Evolutionary conservation across 2,888 invertebrate species (phyloP).

Genomic region (Lepidocyrtoides sp.): DNA sequence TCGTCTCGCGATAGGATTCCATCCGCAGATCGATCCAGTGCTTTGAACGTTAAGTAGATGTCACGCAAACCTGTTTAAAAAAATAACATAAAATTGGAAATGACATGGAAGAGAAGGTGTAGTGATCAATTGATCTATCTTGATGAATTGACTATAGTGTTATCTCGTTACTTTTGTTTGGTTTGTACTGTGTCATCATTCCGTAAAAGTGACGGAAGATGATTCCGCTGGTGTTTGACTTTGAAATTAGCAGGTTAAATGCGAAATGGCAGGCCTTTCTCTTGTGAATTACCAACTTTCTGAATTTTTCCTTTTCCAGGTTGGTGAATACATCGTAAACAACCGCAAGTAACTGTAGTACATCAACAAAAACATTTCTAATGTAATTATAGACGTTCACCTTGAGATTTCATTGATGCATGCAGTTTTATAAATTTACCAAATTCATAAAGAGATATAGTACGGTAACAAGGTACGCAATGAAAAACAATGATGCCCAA

Average conservation of each 20-base stretch:
- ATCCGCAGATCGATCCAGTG: constrained; percentile 90
- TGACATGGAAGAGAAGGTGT: no score
- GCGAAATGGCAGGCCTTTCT: constrained; percentile 93
- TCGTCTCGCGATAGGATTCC: constrained; percentile 91
- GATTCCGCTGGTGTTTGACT: constrained; percentile 89
- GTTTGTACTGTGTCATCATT: constrained; percentile 92
- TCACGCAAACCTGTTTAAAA: constrained; percentile 89
- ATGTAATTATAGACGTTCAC: no score
- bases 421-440: constrained; percentile 87
- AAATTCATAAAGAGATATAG: constrained; percentile 96
- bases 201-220: constrained; percentile 93
- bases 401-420: background rate
- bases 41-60: constrained; percentile 93
- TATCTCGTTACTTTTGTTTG: constrained; percentile 89
- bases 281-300: constrained; percentile 93
- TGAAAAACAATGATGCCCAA: constrained; percentile 95
- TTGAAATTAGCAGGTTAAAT: constrained; percentile 93
- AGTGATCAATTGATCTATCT: no score
- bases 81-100: no score
- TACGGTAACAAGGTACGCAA: constrained; percentile 94
- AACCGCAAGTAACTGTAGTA: constrained; percentile 94
- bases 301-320: constrained; percentile 94
- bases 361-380: no score
- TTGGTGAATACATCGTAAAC: constrained; percentile 96
- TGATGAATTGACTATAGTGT: background rate